Evolutionary conservation across 92 coral and sea anemone species (phyloP), one percentile per base, ranked within the genome.

Genomic region (Umimayanthus chanpuru): DNA sequence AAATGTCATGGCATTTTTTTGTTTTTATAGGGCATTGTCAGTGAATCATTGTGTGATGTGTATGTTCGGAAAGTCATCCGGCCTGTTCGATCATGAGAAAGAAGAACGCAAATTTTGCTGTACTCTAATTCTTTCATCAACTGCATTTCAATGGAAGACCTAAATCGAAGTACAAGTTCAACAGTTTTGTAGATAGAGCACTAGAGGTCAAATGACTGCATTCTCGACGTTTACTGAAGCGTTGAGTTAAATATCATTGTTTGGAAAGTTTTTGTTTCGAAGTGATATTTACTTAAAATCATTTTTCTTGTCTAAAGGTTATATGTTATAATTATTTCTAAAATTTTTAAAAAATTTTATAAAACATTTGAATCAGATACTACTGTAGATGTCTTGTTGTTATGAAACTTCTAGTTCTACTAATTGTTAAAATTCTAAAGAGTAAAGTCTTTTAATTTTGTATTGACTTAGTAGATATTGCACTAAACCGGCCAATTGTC

Each of bases 151-250:
- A 23, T 61, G 15, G 11, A 80, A 80, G 85, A 20, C 15, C 8
- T 41, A n/a, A 58, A 61, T 9, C 20, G 43, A 23, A 58, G 29
- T 6, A 64, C 36, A 32, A 32, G 0, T 32, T 53, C 58, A 40
- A 58, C 67, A 32, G 73, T 61, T 38, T 56, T 61, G 4, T 81
- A 18, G n/a, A n/a, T n/a, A n/a, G n/a, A n/a, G n/a, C n/a, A n/a
- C n/a, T n/a, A n/a, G 26, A 55, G 71, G 82, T 78, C 25, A 58
- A 81, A 80, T 28, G 23, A 29, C 38, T 80, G 44, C 85, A 80
- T 80, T 80, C 71, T 56, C 44, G 9, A 8, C 71, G 38, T 61
- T 23, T 21, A 5, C 15, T 81, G 25, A 38, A 2, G 71, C 28
- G 79, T 73, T 12, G 15, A 55, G 20, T 81, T 9, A 4, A 14